Base-by-base conservation (phyloP, 2,113 vertebrate genomes). In the Apodemus sylvaticus region DNA sequence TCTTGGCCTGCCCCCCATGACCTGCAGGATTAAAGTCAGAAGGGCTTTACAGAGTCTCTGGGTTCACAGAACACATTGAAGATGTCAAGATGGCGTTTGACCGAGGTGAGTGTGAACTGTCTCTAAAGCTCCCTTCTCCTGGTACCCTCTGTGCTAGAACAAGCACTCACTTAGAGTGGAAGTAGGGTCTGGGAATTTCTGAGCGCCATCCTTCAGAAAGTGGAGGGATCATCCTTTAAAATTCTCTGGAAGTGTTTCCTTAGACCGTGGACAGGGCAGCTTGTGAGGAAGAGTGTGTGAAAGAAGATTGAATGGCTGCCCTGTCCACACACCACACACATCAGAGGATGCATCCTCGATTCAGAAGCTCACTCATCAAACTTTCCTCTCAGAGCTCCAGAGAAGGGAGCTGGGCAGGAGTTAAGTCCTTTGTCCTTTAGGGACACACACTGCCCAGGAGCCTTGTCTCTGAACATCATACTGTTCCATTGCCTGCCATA, bases 51-150 rank as follows among this genome's bases (percentile, higher is more conserved):
- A 98, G 99, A 98, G 99, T 99, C 93, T 99, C 99, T 16, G 99
- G 99, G 96, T 99, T 99, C 98, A 99, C 99, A 20, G 99, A 99
- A 96, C 99, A 99, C 98, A 99, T 99, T 73, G 99, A 99, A 98
- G 99, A 99, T 42, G 99, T 99, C 95, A 99, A 99, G 97, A 99
- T 99, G 97, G 97, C 99, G 70, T 99, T 99, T 98, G 99, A 99
- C 97, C 98, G 99, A 99, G 99, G 99, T 99, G 97, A 66, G 96
- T 29, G 31, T 53, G 6, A 1, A 5, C 31, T 45, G 62, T 42
- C 60, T 16, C 55, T 19, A 74, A n/a, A 17, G 71, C n/a, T 74
- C 7, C 45, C 9, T 55, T 42, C 1, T 7, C 26, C 76, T 62
- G 8, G 42, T 6, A 12, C 36, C 8, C 12, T 86, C n/a, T 26